Percentiles rank a stretch among this genome's conserved stretches.
These are phyloP conservation scores for Tinea semifulvella DNA, from an alignment of 2,888 invertebrate genomes.

Conservation along the genomic window DNA sequence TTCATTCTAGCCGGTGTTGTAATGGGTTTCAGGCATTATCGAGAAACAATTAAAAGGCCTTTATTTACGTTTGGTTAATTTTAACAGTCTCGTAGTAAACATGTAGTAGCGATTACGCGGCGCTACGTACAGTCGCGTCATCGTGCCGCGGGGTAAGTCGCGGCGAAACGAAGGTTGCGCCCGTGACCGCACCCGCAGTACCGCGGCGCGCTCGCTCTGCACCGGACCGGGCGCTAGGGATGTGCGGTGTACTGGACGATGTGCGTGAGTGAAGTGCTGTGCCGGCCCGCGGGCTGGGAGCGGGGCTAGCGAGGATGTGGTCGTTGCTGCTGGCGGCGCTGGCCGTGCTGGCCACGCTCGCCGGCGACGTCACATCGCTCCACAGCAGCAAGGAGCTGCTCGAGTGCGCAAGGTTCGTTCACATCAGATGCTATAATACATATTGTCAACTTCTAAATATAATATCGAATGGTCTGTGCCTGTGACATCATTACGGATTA, in stretches of 20 bases:
- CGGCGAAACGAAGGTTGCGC: constrained; percentile 56
- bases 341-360: constrained; percentile 40
- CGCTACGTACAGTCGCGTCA: constrained; percentile 9
- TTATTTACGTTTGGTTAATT: constrained; percentile 4
- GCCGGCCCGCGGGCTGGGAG: constrained; percentile 29
- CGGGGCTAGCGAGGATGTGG: constrained; percentile 52
- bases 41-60: neutral
- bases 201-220: constrained; percentile 50
- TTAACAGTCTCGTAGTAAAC: constrained; percentile 10
- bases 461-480: constrained; percentile 4
- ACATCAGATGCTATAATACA: neutral
- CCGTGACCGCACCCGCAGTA: constrained; percentile 47
- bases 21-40: no score
- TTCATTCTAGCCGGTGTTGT: no score
- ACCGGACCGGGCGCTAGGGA: constrained; percentile 37
- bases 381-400: constrained; percentile 52
- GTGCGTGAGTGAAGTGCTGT: constrained; percentile 32
- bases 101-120: constrained; percentile 8
- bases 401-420: constrained; percentile 58
- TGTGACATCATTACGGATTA: constrained; percentile 4
- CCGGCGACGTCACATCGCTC: constrained; percentile 43
- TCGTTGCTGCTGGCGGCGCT: constrained; percentile 36
- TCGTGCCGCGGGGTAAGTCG: neutral
- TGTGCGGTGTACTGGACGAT: constrained; percentile 11
- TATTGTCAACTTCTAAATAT: neutral